Conservation (phyloP, 2,797 vertebrate species). For the Sebastiscus tertius region DNA sequence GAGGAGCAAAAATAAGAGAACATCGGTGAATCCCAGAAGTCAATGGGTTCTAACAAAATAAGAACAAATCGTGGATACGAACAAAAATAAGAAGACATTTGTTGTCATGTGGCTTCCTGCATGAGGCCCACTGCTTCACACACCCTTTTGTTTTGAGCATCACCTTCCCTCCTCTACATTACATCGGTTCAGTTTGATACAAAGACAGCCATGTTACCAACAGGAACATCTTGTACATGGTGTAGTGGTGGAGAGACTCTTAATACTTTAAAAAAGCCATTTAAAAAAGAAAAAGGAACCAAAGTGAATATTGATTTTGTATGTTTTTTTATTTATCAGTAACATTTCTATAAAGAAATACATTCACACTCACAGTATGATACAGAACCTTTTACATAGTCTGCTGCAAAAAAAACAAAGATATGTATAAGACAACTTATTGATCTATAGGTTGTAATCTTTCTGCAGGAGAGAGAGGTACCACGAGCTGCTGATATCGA, state of each 20-base stretch:
- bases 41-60: no score
- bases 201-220: slow-evolving; percentile 77
- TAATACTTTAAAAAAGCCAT: neutral
- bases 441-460: slow-evolving; percentile 51
- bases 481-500: slow-evolving; percentile 29
- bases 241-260: slow-evolving; percentile 63
- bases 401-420: slow-evolving; percentile 75
- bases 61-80: no score
- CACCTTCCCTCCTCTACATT: neutral
- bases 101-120: no score
- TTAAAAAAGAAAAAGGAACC: slow-evolving; percentile 70
- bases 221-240: slow-evolving; percentile 79
- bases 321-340: slow-evolving; percentile 82
- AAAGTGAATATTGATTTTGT: slow-evolving; percentile 71
- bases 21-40: no score
- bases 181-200: neutral
- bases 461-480: slow-evolving; percentile 23
- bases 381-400: slow-evolving; percentile 77
- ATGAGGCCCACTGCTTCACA: no score
- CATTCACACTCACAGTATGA: slow-evolving; percentile 80
- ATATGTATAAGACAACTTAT: slow-evolving; percentile 67
- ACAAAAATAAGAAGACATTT: no score
- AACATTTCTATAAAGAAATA: slow-evolving; percentile 84
- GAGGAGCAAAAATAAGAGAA: no score
- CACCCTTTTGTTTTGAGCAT: neutral